Evolutionary conservation across 1,140 invertebrate species (phyloP), one percentile per base, ranked within the genome.

Genomic region (Trachymyrmex cornetzi): DNA sequence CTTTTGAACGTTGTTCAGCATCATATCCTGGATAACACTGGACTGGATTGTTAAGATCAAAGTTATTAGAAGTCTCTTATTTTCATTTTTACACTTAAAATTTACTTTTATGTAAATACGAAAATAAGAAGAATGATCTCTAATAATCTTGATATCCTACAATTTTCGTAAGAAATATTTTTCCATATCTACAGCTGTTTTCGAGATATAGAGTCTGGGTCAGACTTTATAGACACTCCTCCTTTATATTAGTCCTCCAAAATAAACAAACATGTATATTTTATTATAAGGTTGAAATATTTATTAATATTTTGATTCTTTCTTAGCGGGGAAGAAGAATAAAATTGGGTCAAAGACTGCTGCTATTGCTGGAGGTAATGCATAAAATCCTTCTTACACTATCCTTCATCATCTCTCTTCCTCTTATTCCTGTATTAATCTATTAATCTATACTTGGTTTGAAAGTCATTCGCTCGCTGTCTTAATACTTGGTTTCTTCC

Each of bases 351-450:
- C 96, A 91, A 96, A 96, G 92, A 95, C 96, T 61, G 94, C 95
- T 85, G 95, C 96, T 88, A 92, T 96, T 84, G 96, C 96, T 95
- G 96, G 96, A 96, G 96, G 96, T 96, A 96, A 96, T 96, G 96
- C 96, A 96, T 96, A 95, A 96, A 95, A 88, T 93, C 92, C 93
- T 92, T 88, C 69, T 87, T 85, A 85, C 74, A 75, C 44, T 87
- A 11, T 90, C 50, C 79, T 84, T 88, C 72, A 84, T 38, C 59
- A 85, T 85, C 77, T 87, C 34, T 86, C 34, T 86, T 44, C 50
- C 3, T 77, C 2, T 77, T 79, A 38, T 44, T 88, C 34, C 24
- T 86, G 74, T 22, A 86, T 61, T 77, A 85, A 85, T 80, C 64
- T 72, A 75, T 61, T 77, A 88, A 85, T 75, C 71, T 72, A 34